Evolutionary conservation across 2,113 vertebrate species (phyloP), one percentile per base, ranked within the genome.

Genomic region (Copsychus sechellarum): DNA sequence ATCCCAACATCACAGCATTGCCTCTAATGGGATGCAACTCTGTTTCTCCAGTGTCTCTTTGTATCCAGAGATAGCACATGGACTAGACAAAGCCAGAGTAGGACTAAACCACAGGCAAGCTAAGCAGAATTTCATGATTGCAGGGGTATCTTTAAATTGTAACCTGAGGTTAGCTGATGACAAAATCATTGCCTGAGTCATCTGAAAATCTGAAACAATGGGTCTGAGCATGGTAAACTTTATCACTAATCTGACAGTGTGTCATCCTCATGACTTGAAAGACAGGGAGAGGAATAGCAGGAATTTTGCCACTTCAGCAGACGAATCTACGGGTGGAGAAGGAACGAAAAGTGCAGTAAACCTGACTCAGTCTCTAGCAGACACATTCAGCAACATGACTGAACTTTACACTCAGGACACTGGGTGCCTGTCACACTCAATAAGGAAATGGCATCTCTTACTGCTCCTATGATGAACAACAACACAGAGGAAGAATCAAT

Each of bases 271-370:
- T 74, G 67, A 88, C 58, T 69, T 64, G 58, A 54, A 58, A 72
- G 61, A 84, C 6, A 15, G 21, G n/a, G 36, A 92, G 57, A 57
- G 40, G 45, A 56, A 58, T 3, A 2, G 54, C 38, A 67, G 48
- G 24, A 62, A 88, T 93, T 94, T 74, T 96, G 85, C 85, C 43
- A 36, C 85, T 82, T 95, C 94, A 95, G 92, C 92, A 91, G 64
- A 60, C 67, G 77, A 12, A 29, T 51, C 33, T 15, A 1, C 1
- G 64, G 88, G 76, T 83, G 85, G 88, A 86, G 50, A 42, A 76
- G 71, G 38, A 88, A 47, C 29, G 45, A 80, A 36, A 60, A 87
- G 36, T 50, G 72, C 36, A 40, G 89, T 74, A 76, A 95, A 66
- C 36, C 58, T 94, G 84, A 89, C 71, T 95, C 90, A 73, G 53